Percentiles rank a stretch among this genome's conserved stretches.
phyloP scores from a whole-genome alignment of 1,140 invertebrate genomes.

The Diabrotica virgifera region DNA sequence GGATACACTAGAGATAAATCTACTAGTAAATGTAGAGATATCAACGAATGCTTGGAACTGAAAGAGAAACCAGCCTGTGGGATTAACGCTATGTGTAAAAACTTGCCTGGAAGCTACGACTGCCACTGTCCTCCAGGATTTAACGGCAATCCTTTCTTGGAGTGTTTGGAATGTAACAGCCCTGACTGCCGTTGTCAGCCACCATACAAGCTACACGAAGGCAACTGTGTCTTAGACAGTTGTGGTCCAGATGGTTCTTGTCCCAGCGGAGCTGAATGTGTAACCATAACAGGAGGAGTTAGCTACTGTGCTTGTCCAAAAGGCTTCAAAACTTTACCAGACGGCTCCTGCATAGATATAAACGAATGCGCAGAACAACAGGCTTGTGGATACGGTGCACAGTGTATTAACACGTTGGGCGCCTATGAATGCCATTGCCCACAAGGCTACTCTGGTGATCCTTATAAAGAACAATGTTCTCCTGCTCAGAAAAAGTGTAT shows the following conservation, averaged over 20 bases:
- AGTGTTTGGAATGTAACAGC: slow-evolving; percentile 80
- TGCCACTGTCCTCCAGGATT: slow-evolving; percentile 85
- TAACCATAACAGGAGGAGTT: slow-evolving; percentile 82
- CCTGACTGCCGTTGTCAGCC: slow-evolving; percentile 82
- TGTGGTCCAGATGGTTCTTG: slow-evolving; percentile 76
- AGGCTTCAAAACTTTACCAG: slow-evolving; percentile 67
- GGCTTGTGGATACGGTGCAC: slow-evolving; percentile 80
- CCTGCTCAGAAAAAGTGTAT: slow-evolving; percentile 77
- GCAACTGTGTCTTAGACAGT: slow-evolving; percentile 76
- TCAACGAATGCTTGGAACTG: slow-evolving; percentile 81
- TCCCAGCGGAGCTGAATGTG: slow-evolving; percentile 79
- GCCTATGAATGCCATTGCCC: slow-evolving; percentile 81
- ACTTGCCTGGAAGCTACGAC: slow-evolving; percentile 90
- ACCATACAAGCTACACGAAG: slow-evolving; percentile 78
- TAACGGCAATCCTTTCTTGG: slow-evolving; percentile 82
- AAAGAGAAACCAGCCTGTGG: slow-evolving; percentile 75
- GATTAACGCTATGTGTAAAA: slow-evolving; percentile 85
- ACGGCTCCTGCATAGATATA: slow-evolving; percentile 78
- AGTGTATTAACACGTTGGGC: slow-evolving; percentile 78
- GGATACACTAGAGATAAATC: slow-evolving; percentile 73
- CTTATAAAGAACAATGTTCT: slow-evolving; percentile 69
- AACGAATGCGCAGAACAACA: slow-evolving; percentile 78
- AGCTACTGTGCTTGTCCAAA: slow-evolving; percentile 87
- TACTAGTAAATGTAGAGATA: slow-evolving; percentile 75
- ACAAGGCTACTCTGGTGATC: slow-evolving; percentile 63